Evolutionary conservation across 2,888 invertebrate species (phyloP).

Genomic region (Coecobrya sp.): DNA sequence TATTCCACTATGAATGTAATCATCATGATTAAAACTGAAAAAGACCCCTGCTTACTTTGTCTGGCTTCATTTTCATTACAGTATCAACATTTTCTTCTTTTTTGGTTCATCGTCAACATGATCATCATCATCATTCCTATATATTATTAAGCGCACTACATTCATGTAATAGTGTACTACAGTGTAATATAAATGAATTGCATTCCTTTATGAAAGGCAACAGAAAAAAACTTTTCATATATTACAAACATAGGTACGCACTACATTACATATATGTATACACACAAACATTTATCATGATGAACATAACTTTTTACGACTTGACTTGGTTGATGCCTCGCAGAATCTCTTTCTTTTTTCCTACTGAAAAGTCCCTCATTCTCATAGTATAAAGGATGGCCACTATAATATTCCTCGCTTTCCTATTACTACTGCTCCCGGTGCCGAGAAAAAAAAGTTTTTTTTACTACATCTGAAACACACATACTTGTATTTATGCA

Average conservation of each 20-base stretch:
- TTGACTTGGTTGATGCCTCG: conserved; percentile 70
- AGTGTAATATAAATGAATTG: conserved; percentile 57
- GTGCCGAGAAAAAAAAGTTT: conserved; percentile 27
- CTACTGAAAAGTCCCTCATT: conserved; percentile 70
- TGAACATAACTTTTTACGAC: conserved; percentile 80
- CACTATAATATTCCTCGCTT: neutral
- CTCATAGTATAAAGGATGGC: conserved; percentile 58
- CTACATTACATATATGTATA: conserved; percentile 23
- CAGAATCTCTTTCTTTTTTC: conserved; percentile 57
- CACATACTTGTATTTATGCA: neutral
- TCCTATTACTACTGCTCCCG: conserved; percentile 35
- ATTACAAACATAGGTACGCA: conserved; percentile 52
- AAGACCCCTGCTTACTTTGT: conserved; percentile 49
- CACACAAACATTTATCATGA: conserved; percentile 74
- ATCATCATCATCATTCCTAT: conserved; percentile 20
- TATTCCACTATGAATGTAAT: conserved; percentile 73
- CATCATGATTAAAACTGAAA: conserved; percentile 76
- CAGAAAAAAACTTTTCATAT: conserved; percentile 42
- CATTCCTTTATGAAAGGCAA: conserved; percentile 55
- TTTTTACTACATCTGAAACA: conserved; percentile 39
- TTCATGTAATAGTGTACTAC: neutral
- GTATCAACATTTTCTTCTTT: conserved; percentile 45
- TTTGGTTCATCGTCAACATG: conserved; percentile 54
- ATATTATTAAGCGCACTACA: conserved; percentile 16
- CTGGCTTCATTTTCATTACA: conserved; percentile 54